These are phyloP conservation scores for Peromyscus californicus DNA, from an alignment of 2,113 vertebrate genomes.

Conservation along the genomic window DNA sequence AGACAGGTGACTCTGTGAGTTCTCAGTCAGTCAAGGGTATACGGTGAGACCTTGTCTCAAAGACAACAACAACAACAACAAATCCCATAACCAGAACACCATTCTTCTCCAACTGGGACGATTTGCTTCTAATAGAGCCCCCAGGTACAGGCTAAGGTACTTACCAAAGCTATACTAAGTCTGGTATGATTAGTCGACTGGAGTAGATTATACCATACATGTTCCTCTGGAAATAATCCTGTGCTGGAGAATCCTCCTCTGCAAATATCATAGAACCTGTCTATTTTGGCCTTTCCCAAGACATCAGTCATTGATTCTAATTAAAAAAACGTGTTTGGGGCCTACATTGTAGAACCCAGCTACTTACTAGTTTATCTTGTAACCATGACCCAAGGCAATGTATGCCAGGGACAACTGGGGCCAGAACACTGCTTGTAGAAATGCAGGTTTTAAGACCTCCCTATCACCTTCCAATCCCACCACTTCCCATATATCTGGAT, in stretches of 20 bases:
- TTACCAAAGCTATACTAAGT: not conserved
- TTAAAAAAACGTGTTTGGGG: not conserved
- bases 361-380: not conserved
- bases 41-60: not conserved
- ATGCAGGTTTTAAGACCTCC: not conserved
- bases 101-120: not conserved
- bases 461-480: not conserved
- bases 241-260: conserved; percentile 9
- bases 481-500: not conserved
- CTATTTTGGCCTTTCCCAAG: not conserved
- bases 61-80: not conserved
- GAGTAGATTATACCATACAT: not conserved
- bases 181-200: not conserved
- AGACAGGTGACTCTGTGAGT: not conserved
- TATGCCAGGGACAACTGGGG: not conserved
- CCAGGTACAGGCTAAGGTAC: not conserved
- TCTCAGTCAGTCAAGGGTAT: not conserved
- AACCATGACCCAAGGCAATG: not conserved
- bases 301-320: not conserved
- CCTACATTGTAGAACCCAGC: not conserved
- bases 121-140: not conserved
- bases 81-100: not conserved
- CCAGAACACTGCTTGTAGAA: not conserved
- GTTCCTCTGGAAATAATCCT: not conserved
- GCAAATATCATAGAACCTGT: not conserved